A percentile compares a stretch with the other conserved stretches of the same genome.
Conservation (phyloP, 2,113 vertebrate genomes). For the Seriola rivoliana region DNA sequence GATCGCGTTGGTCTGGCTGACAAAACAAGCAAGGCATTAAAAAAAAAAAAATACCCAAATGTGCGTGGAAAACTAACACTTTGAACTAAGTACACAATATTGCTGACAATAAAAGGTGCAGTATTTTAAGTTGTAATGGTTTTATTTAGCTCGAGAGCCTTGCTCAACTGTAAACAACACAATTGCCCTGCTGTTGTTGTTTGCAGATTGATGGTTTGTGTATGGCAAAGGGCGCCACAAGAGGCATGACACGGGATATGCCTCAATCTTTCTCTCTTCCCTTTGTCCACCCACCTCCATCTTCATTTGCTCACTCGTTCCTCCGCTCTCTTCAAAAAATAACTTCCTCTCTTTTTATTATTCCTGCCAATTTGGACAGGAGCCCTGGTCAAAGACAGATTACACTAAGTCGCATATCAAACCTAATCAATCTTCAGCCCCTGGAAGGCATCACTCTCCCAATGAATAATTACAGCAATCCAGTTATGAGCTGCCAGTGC, state of each 20-base stretch:
- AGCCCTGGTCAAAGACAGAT: constrained; percentile 84
- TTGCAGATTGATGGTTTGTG: constrained; percentile 70
- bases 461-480: constrained; percentile 84
- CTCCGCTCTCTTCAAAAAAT: constrained; percentile 62
- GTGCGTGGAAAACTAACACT: constrained; percentile 58
- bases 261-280: constrained; percentile 66
- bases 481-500: constrained; percentile 76
- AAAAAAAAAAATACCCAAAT: constrained; percentile 22
- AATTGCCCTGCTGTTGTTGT: constrained; percentile 43
- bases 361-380: constrained; percentile 83
- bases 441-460: constrained; percentile 84
- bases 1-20: constrained; percentile 62
- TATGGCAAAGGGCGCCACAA: constrained; percentile 46
- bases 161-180: constrained; percentile 56
- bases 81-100: constrained; percentile 53
- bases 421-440: constrained; percentile 84
- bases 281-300: constrained; percentile 69
- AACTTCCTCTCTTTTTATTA: constrained; percentile 76
- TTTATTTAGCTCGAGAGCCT: constrained; percentile 47
- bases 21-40: constrained; percentile 58
- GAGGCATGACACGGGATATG: constrained; percentile 63
- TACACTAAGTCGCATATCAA: constrained; percentile 84
- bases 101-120: constrained; percentile 36
- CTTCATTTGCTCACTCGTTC: constrained; percentile 56
- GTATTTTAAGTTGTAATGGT: constrained; percentile 29